phyloP scores from a whole-genome alignment of 37 sponge, comb jelly and placozoan species.

The Aplysina aerophoba region DNA sequence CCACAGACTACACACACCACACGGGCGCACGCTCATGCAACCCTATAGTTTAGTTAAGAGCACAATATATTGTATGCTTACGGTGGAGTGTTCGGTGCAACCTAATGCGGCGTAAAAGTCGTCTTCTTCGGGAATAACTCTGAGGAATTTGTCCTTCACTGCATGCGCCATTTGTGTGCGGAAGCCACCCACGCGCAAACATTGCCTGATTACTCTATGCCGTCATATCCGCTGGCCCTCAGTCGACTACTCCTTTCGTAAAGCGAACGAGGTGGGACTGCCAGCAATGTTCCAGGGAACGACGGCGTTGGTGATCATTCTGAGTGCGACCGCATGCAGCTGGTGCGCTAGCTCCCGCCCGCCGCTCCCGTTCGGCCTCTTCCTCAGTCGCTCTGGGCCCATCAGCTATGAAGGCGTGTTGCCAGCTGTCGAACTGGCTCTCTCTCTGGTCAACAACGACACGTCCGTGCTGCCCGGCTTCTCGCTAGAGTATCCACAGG shows the following conservation, averaged over 20 bases:
- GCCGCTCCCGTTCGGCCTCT: background rate
- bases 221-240: too few species aligned
- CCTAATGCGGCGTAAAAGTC: constrained; percentile 59
- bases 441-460: constrained; percentile 47
- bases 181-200: too few species aligned
- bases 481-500: background rate
- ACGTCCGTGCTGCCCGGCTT: constrained; percentile 17
- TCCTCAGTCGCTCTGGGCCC: constrained; percentile 11
- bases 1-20: too few species aligned
- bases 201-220: too few species aligned
- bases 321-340: too few species aligned
- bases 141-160: too few species aligned
- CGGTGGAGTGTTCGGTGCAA: constrained; percentile 57
- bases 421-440: constrained; percentile 46
- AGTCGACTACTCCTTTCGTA: too few species aligned
- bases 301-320: too few species aligned
- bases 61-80: constrained; percentile 18
- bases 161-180: too few species aligned
- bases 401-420: constrained; percentile 13
- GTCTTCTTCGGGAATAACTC: constrained; percentile 20
- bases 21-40: background rate
- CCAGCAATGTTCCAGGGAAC: too few species aligned
- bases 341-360: too few species aligned
- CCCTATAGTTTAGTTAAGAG: background rate
- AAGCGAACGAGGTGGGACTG: too few species aligned